Evolutionary conservation across 2,888 invertebrate species (phyloP).

Genomic region (Temnothorax ravouxi): DNA sequence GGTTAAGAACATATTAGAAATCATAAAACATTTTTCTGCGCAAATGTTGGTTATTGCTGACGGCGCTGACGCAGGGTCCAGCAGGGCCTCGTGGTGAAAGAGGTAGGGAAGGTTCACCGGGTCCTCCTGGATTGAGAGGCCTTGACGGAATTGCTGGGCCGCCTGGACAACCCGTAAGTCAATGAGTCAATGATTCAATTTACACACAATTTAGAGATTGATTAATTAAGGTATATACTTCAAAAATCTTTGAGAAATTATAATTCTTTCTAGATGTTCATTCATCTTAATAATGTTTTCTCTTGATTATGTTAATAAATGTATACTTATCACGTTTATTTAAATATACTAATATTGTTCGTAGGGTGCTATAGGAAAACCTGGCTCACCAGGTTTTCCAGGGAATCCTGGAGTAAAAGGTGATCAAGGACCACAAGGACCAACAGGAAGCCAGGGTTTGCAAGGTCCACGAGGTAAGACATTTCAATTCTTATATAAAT

Average conservation of each 20-base stretch:
- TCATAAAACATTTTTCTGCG: neutral
- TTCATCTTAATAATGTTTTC: neutral
- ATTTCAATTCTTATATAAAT: slow-evolving; percentile 34
- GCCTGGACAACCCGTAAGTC: slow-evolving; percentile 91
- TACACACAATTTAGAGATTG: neutral
- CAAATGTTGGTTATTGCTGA: slow-evolving; percentile 34
- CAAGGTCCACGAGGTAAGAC: slow-evolving; percentile 91
- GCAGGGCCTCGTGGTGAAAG: slow-evolving; percentile 94
- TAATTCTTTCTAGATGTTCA: neutral
- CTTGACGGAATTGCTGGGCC: slow-evolving; percentile 93
- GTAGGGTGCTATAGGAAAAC: slow-evolving; percentile 93
- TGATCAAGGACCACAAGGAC: slow-evolving; percentile 91
- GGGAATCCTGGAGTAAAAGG: slow-evolving; percentile 94
- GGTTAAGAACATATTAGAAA: neutral
- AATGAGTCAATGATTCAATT: slow-evolving; percentile 31
- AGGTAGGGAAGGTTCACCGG: slow-evolving; percentile 94
- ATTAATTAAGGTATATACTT: neutral
- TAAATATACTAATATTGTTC: slow-evolving; percentile 62
- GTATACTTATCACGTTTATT: slow-evolving; percentile 23
- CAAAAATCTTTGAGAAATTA: neutral
- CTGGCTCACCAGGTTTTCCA: slow-evolving; percentile 94
- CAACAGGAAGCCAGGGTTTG: slow-evolving; percentile 93
- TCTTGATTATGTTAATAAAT: neutral
- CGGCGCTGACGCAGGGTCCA: slow-evolving; percentile 88
- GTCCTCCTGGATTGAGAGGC: slow-evolving; percentile 92